Evolutionary conservation across 1,140 invertebrate species (phyloP), one percentile per base, ranked within the genome.

Genomic region (Gyrodactylus salaris): DNA sequence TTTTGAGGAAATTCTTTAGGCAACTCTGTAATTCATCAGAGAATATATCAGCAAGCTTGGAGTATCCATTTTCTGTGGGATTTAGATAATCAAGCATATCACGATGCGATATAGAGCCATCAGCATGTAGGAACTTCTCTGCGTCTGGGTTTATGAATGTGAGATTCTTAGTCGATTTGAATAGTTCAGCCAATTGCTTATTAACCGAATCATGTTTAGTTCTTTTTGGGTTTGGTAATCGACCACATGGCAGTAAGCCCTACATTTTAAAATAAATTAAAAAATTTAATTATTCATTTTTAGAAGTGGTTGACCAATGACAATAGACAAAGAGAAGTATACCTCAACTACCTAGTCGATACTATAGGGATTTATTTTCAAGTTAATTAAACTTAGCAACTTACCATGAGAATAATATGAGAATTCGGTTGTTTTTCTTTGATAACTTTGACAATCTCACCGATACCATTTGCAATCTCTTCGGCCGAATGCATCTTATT

Each of bases 71-170:
- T 80, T 87, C 86, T 0, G 87, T 89, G 27, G 89, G 83, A 78
- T 89, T 87, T 26, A 90, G 83, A 80, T 89, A 91, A 80, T 92
- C 89, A 77, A 86, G 85, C 87, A 91, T 88, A 78, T 91, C 89
- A 77, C 86, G 85, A 78, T 88, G 87, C 78, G 86, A 87, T 74
- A 91, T 89, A 24, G 84, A 85, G 7, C 87, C 87, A 80, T 89
- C 87, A 68, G 83, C 82, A 24, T 75, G 76, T 2, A 80, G 73
- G 73, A 89, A 84, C 76, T 88, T 84, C 25, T 86, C 86, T 77
- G 87, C 85, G 77, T 88, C 87, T 76, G 87, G 86, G 74, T 81
- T 80, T 68, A 88, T 54, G n/a, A 54, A 54, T 24, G 26, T 71
- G 1, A 71, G 1, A 71, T 21, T 7, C 20, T 71, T 71, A 74